These are phyloP conservation scores for Aphis craccivora DNA, from an alignment of 1,140 invertebrate genomes.

Conservation along the genomic window DNA sequence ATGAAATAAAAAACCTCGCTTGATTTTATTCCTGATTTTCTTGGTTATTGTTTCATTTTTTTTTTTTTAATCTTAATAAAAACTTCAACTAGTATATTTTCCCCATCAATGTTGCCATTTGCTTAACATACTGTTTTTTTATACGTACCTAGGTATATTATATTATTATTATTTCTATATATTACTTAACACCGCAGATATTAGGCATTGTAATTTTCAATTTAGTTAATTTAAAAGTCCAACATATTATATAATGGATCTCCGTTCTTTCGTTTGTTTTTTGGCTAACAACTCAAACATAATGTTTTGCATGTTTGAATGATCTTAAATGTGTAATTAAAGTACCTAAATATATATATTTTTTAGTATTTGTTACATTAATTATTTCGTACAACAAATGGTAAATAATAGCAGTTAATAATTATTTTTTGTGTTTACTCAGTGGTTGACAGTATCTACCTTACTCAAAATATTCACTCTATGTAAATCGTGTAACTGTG, in stretches of 20 bases:
- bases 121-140: too few species aligned
- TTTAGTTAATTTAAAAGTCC: background rate
- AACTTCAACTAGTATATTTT: background rate
- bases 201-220: background rate
- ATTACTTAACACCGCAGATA: too few species aligned
- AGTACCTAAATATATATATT: background rate
- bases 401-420: background rate
- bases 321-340: background rate
- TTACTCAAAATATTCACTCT: background rate
- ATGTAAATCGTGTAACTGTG: background rate
- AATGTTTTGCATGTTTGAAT: background rate
- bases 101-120: too few species aligned
- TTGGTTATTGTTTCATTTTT: background rate
- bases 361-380: background rate
- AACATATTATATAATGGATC: background rate
- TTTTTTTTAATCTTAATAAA: background rate
- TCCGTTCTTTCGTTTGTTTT: background rate
- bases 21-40: background rate
- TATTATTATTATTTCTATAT: too few species aligned
- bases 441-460: background rate
- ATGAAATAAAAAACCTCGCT: background rate
- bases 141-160: too few species aligned
- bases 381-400: background rate
- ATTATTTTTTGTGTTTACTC: background rate
- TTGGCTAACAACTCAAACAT: background rate